These are phyloP conservation scores for Acronicta aceris DNA, from an alignment of 2,888 invertebrate genomes.

Conservation along the genomic window DNA sequence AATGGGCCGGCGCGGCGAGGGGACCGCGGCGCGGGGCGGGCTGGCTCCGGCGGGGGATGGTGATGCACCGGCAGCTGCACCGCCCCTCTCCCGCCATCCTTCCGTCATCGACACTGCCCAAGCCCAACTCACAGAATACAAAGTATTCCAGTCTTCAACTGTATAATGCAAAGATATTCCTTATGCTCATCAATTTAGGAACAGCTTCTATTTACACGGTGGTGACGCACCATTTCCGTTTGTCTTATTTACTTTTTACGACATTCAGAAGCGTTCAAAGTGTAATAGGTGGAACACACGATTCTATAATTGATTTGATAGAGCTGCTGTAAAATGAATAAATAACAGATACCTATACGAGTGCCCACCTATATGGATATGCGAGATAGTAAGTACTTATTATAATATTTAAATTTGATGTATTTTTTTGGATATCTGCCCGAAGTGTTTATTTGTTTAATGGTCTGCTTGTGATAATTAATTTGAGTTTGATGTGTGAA, in stretches of 20 bases:
- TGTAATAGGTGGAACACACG: constrained; percentile 37
- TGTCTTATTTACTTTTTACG: constrained; percentile 37
- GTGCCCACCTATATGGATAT: constrained; percentile 16
- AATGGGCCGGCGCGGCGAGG: constrained; percentile 84
- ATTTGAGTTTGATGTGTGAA: constrained; percentile 8
- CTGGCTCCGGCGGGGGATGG: constrained; percentile 66
- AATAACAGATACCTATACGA: constrained; percentile 12
- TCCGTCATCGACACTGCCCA: constrained; percentile 69
- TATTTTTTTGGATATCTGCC: constrained; percentile 25
- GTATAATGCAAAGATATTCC: constrained; percentile 34
- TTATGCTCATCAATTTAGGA: constrained; percentile 16
- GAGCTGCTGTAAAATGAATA: constrained; percentile 26
- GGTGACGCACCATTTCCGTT: constrained; percentile 32
- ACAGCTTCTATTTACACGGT: constrained; percentile 26
- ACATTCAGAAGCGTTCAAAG: constrained; percentile 28
- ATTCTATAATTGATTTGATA: constrained; percentile 38
- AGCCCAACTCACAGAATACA: constrained; percentile 60
- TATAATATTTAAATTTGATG: constrained; percentile 7
- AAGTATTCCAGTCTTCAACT: constrained; percentile 41
- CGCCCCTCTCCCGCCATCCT: constrained; percentile 79
- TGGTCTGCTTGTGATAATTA: constrained; percentile 1
- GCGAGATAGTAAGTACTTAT: constrained; percentile 2
- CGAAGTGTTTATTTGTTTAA: constrained; percentile 24
- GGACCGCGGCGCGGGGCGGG: constrained; percentile 52
- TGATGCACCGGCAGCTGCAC: constrained; percentile 86